Base-by-base conservation (phyloP, 2,888 invertebrate genomes). In the Polyommatus iphigenia region DNA sequence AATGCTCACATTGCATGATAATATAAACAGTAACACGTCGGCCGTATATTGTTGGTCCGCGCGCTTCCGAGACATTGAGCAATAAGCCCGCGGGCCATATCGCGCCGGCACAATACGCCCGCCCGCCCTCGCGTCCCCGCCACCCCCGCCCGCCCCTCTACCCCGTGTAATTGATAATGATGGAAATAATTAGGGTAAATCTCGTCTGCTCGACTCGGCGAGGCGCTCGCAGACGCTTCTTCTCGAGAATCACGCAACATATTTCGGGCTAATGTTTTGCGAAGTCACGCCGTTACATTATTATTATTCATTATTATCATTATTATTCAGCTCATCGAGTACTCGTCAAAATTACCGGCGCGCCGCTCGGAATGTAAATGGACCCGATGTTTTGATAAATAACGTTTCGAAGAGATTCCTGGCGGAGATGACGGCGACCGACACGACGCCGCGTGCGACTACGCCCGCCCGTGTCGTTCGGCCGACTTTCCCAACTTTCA, bases 31-130 rank as follows among this genome's bases (percentile, higher is more conserved):
- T 29, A 24, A 29, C 67, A 41, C 46, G 46, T 41, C 5, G 73
- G 41, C 41, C 73, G 73, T 67, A 73, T 46, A 73, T 73, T 46
- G 20, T 73, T 46, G 73, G 67, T 67, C 67, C 73, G 72, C 73
- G 41, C 41, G 73, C 46, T 73, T 73, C 73, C 73, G 41, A 20
- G 41, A 73, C 73, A 73, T 73, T 73, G 36, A 72, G 36, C 72
- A 72, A 72, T 72, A 73, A 73, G 41, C 73, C 73, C 41, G 73
- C 73, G 73, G 41, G 41, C 41, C 73, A 20, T 41, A 46, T 46
- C 73, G 24, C 73, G 20, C 73, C 41, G 41, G 13, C 46, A 46
- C 41, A 73, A 73, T 46, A 46, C 72, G n/a, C 6, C 62, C 29
- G 67, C 29, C 29, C 29, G 1, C 59, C 4, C 62, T 8, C 62